Evolutionary conservation across 2,113 vertebrate species (phyloP), one percentile per base, ranked within the genome.

Genomic region (Ivindomyrus marchei): DNA sequence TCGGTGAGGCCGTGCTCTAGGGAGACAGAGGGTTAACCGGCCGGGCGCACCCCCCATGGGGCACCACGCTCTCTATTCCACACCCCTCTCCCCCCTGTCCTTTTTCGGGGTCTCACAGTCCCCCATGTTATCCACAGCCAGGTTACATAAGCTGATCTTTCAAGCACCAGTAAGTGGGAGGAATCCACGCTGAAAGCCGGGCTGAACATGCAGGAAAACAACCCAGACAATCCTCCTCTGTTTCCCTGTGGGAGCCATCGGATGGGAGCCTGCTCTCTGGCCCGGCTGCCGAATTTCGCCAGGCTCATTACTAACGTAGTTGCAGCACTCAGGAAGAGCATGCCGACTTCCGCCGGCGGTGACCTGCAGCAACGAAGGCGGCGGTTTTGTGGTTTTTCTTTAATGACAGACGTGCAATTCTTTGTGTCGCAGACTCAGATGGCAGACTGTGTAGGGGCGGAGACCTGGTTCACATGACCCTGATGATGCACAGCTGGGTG

Each of bases 401-500:
- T 17, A 36, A 39, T 36, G 58, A 77, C 10, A 77, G 15, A 77
- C 3, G 70, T 36, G 31, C 0, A 8, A 31, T 24, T 52, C 49
- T 87, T 53, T 53, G 50, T 5, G 27, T 90, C 91, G 7, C 93
- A 96, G 96, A 96, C 92, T 92, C 92, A 1, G 96, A 96, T 27
- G 96, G 96, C 50, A 95, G 93, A 90, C 86, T 95, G 3, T 92
- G 85, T 89, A 91, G 93, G 92, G 94, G 94, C 5, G 92, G 94
- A 45, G 95, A 95, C 90, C 89, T 96, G 89, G 95, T 96, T 90
- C 93, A 94, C 87, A 96, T 96, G 96, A 95, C 95, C 88, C 93
- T 96, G 92, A 96, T 96, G 96, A 96, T 96, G 96, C 96, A 96
- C 92, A 95, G 94, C 88, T 96, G 96, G 96, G 94, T 96, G 0